Evolutionary conservation across 2,888 invertebrate genomes (phyloP).

Genomic region (Drosophila meridionalis): DNA sequence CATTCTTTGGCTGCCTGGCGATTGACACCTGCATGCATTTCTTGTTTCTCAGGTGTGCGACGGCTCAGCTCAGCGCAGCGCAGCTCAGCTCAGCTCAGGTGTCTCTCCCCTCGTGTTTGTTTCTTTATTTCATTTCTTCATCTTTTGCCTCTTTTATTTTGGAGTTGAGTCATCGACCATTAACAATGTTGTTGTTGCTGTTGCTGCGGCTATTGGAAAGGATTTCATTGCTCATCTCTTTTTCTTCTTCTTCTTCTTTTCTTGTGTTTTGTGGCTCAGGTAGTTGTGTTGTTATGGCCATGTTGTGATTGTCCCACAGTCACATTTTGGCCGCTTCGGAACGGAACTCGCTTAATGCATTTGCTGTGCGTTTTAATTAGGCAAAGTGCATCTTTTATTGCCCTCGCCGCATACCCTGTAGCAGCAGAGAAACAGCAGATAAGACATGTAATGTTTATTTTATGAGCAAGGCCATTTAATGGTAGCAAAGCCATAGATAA

Average conservation of each 20-base stretch:
- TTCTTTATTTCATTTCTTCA: constrained; percentile 78
- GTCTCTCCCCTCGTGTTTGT: constrained; percentile 50
- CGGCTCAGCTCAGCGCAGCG: constrained; percentile 50
- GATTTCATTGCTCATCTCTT: constrained; percentile 73
- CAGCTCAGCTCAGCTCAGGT: constrained; percentile 64
- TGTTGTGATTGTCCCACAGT: constrained; percentile 61
- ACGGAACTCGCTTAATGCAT: constrained; percentile 55
- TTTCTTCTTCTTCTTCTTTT: constrained; percentile 12
- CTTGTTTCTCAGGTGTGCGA: constrained; percentile 80
- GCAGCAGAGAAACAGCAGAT: constrained; percentile 3
- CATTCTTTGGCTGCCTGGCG: constrained; percentile 68
- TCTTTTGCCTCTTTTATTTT: constrained; percentile 46
- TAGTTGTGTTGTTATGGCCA: constrained; percentile 50
- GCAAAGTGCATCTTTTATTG: constrained; percentile 54
- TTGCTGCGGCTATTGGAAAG: constrained; percentile 62
- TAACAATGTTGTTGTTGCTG: constrained; percentile 62
- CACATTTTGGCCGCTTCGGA: constrained; percentile 26
- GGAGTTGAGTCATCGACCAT: constrained; percentile 75
- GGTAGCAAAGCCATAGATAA: constrained; percentile 10
- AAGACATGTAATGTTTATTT: constrained; percentile 22
- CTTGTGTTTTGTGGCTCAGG: constrained; percentile 34
- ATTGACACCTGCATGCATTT: constrained; percentile 83
- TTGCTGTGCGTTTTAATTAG: constrained; percentile 65
- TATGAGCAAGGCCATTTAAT: constrained; percentile 16
- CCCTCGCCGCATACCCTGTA: constrained; percentile 1